Conservation (phyloP, 2,888 invertebrate species). For the Eucriotettix oculatus region DNA sequence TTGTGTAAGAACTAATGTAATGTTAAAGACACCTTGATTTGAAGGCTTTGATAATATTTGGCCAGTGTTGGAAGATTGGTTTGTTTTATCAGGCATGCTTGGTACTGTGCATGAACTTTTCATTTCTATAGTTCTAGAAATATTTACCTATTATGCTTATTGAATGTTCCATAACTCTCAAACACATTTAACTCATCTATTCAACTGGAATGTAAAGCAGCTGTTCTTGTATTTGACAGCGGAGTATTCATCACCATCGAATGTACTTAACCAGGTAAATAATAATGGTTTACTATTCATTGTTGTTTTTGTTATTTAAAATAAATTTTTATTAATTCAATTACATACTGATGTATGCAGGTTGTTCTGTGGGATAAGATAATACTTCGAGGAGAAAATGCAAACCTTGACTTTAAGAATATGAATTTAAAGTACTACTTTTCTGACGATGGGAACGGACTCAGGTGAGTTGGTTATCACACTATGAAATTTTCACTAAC, state of each 20-base stretch:
- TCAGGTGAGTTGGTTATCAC: conserved; percentile 40
- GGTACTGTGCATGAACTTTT: too few species aligned
- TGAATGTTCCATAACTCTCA: conserved; percentile 15
- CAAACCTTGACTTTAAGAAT: conserved; percentile 81
- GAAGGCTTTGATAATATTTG: too few species aligned
- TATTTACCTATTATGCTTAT: neutral
- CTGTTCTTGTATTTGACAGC: conserved; percentile 92
- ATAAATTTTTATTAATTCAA: neutral
- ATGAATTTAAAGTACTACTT: conserved; percentile 98
- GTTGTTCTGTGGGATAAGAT: conserved; percentile 99
- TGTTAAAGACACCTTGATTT: too few species aligned
- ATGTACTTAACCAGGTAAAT: conserved; percentile 63
- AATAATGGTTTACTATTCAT: neutral
- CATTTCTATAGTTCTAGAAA: too few species aligned
- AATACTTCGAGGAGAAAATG: conserved; percentile 81
- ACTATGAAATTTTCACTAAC: too few species aligned
- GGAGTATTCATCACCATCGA: conserved; percentile 78
- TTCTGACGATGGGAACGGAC: conserved; percentile 97
- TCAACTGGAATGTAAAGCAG: conserved; percentile 99
- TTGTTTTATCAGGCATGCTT: too few species aligned
- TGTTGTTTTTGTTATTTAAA: neutral
- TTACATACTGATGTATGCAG: conserved; percentile 20
- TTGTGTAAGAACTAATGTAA: too few species aligned
- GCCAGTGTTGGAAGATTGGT: too few species aligned
- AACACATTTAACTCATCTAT: conserved; percentile 62